Conservation (phyloP, 2,797 vertebrate species). For the Leucoraja ocellata region DNA sequence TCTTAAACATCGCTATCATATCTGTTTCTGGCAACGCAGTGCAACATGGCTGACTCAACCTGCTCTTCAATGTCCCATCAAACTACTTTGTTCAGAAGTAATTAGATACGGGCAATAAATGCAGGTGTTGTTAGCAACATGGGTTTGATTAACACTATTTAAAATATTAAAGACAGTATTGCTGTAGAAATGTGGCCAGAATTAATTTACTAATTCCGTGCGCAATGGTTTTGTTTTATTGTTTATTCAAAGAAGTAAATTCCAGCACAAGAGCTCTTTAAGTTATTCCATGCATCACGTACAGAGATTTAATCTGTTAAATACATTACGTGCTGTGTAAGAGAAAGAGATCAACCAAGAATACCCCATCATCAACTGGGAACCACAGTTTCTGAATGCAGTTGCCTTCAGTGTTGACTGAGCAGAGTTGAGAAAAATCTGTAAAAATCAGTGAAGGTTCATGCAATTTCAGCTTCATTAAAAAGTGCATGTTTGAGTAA, state of each 20-base stretch:
- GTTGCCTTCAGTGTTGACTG: background rate
- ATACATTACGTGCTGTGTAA: background rate
- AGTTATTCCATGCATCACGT: background rate
- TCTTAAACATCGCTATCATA: no score
- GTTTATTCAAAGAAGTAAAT: background rate
- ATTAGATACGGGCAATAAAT: no score
- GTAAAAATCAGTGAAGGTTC: background rate
- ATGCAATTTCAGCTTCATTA: background rate
- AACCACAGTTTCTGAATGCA: background rate
- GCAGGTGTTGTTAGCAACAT: no score
- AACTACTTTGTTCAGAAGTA: no score
- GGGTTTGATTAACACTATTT: background rate
- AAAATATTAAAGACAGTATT: background rate
- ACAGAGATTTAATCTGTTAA: background rate
- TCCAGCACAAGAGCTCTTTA: background rate
- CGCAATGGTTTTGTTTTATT: background rate
- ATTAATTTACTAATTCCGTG: background rate
- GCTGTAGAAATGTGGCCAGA: background rate
- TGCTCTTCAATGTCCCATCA: no score
- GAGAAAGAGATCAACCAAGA: background rate
- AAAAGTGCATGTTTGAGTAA: background rate
- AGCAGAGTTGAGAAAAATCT: background rate
- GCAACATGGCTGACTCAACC: no score
- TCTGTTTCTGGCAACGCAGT: no score
- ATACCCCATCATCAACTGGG: background rate